Evolutionary conservation across 1,140 invertebrate species (phyloP).

Genomic region (Bombus soroeensis): DNA sequence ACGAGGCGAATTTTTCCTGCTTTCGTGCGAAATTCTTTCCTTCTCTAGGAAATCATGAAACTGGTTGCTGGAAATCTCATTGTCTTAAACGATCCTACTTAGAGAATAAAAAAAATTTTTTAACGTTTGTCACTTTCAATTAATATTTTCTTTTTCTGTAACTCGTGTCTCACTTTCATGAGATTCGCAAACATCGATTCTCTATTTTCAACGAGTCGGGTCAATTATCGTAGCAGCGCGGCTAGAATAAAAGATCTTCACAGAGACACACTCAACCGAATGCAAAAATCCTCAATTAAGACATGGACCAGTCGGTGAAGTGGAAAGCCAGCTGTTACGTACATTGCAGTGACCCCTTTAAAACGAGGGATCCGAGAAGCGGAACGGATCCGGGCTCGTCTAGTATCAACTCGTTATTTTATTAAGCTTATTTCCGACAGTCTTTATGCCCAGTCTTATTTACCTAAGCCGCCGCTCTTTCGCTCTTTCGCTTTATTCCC

Average conservation of each 20-base stretch:
- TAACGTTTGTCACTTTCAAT: background rate
- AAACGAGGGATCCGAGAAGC: background rate
- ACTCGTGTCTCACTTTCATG: background rate
- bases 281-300: background rate
- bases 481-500: too few relatives aligned
- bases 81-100: background rate
- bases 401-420: slow-evolving; percentile 21
- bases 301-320: background rate
- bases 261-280: background rate
- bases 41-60: background rate
- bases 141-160: too few relatives aligned
- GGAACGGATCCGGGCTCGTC: background rate
- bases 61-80: background rate
- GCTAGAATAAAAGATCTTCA: background rate
- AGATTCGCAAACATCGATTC: background rate
- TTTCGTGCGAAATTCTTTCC: background rate
- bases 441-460: slow-evolving; percentile 40
- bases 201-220: background rate
- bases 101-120: too few relatives aligned
- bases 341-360: background rate
- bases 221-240: background rate
- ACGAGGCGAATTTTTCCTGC: background rate
- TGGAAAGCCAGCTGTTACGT: background rate
- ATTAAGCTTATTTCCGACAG: slow-evolving; percentile 35
- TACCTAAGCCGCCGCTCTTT: slow-evolving; percentile 17